Conservation (phyloP, 2,113 vertebrate species). For the Myrmecophaga tridactyla region DNA sequence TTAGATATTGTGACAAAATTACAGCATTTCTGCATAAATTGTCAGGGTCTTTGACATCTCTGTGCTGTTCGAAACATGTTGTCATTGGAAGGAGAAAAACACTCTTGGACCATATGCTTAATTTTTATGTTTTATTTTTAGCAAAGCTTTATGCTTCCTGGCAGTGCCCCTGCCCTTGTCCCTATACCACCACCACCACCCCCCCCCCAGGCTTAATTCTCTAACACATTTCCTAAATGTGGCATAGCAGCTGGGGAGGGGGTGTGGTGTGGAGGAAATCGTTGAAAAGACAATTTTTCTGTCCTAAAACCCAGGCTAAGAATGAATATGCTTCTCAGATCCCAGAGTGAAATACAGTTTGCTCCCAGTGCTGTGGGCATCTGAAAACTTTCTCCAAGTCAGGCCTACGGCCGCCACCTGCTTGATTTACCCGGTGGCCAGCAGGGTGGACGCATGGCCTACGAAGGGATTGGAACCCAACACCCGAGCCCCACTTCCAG, state of each 20-base stretch:
- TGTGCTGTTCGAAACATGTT: background rate
- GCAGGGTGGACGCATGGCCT: fast-evolving
- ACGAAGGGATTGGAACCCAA: fast-evolving
- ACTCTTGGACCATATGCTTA: background rate
- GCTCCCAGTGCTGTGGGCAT: background rate
- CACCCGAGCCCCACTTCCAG: background rate
- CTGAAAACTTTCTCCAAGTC: background rate
- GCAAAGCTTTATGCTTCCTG: background rate
- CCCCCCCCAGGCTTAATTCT: background rate
- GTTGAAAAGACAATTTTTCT: background rate
- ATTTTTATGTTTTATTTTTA: background rate
- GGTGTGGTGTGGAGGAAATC: no score
- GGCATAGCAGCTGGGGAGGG: no score
- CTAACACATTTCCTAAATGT: background rate
- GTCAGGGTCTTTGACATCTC: background rate
- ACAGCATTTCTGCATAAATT: background rate
- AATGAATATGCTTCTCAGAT: background rate
- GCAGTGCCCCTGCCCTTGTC: background rate
- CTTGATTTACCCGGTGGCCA: no score
- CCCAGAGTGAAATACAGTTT: fast-evolving
- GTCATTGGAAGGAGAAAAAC: background rate
- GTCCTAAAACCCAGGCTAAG: background rate
- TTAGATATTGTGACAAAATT: background rate
- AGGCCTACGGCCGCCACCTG: fast-evolving
- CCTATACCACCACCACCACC: no score